Evolutionary conservation across 2,797 vertebrate species (phyloP).

Genomic region (Okamejei kenojei): DNA sequence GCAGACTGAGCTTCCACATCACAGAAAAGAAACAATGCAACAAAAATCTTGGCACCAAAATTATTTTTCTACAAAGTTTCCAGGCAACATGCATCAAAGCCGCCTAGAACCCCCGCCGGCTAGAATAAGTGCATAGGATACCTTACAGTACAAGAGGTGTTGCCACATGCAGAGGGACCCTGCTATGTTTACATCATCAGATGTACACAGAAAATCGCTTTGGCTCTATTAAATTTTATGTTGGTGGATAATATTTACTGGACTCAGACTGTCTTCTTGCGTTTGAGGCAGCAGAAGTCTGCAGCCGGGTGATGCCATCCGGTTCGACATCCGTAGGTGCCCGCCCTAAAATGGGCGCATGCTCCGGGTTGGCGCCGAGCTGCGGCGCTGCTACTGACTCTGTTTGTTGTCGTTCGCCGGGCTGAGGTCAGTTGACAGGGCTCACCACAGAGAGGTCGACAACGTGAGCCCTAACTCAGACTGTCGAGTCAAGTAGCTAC

Average conservation of each 20-base stretch:
- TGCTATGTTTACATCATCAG: background rate
- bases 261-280: background rate
- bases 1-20: background rate
- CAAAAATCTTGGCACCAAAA: background rate
- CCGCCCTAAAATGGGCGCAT: too few species aligned
- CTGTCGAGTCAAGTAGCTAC: background rate
- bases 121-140: background rate
- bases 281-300: too few species aligned
- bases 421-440: too few species aligned
- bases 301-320: too few species aligned
- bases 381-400: too few species aligned
- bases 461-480: too few species aligned
- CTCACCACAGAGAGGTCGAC: too few species aligned
- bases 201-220: background rate
- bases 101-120: background rate
- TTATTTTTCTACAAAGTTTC: background rate
- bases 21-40: background rate
- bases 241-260: background rate
- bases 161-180: background rate
- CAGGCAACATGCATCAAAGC: background rate
- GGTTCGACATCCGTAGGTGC: too few species aligned
- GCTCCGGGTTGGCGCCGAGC: too few species aligned
- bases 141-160: background rate
- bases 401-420: too few species aligned
- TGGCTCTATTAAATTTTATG: background rate